Conservation (phyloP, 2,113 vertebrate genomes). For the Sclerurus mexicanus region DNA sequence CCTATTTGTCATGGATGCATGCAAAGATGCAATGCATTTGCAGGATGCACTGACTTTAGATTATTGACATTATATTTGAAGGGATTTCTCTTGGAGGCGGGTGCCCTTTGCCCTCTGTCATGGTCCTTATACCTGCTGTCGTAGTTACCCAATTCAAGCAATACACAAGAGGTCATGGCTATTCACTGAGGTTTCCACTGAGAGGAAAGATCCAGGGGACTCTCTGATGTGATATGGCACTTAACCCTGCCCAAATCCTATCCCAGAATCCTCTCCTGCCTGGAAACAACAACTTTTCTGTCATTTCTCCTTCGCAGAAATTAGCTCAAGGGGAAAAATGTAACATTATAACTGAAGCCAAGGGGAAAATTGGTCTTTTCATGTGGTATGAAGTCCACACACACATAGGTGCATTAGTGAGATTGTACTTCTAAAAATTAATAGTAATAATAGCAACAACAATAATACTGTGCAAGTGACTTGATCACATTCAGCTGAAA, state of each 20-base stretch:
- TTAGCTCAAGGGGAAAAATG: not conserved
- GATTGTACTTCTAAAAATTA: not conserved
- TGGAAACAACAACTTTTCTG: not conserved
- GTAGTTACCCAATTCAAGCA: not conserved
- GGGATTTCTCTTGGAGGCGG: not conserved
- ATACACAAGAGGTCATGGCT: not conserved
- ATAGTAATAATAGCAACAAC: not conserved
- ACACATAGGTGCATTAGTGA: not conserved
- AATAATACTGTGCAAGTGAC: not conserved
- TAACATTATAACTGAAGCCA: not conserved
- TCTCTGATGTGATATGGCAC: not conserved
- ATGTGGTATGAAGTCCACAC: not conserved
- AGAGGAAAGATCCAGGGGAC: not conserved
- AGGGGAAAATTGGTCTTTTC: not conserved
- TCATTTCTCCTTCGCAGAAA: not conserved
- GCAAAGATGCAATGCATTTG: not conserved
- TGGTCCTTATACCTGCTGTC: not conserved
- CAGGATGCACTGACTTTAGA: too few relatives aligned
- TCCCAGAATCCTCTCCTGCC: not conserved
- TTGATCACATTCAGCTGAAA: slow-evolving; percentile 42
- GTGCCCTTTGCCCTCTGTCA: not conserved
- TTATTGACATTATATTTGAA: not conserved
- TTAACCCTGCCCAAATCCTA: not conserved
- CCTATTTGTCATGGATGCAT: not conserved
- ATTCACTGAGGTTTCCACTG: not conserved